Conservation (phyloP, 53 echinoderm and acorn worm genomes). For the Hippasteria phrygiana region DNA sequence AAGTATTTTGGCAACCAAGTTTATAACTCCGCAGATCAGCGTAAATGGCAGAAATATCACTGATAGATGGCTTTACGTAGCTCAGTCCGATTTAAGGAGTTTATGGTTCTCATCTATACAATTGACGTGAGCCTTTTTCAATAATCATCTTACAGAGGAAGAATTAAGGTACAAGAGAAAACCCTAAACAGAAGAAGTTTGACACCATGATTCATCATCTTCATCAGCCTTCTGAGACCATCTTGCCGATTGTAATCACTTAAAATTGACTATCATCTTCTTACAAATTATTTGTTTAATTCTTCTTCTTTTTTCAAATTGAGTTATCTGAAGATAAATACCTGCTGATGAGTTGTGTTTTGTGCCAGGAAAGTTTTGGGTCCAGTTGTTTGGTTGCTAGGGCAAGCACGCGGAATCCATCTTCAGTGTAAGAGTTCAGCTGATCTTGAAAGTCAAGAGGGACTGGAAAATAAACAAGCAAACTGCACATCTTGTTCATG, state of each 20-base stretch:
- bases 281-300: too few species aligned
- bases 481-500: too few species aligned
- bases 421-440: constrained; percentile 82
- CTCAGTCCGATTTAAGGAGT: too few species aligned
- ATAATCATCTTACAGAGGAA: too few species aligned
- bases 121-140: too few species aligned
- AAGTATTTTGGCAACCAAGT: too few species aligned
- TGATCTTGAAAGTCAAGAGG: constrained; percentile 86
- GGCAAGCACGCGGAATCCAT: constrained; percentile 93
- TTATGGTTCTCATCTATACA: too few species aligned
- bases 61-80: too few species aligned
- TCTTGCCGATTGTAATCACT: not conserved
- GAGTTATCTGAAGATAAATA: not conserved
- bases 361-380: constrained; percentile 85
- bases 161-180: not conserved
- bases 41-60: too few species aligned
- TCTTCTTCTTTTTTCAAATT: too few species aligned
- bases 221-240: not conserved
- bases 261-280: not conserved
- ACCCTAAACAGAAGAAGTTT: not conserved
- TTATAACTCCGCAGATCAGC: too few species aligned
- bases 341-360: constrained; percentile 85
- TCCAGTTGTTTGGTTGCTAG: constrained; percentile 84
- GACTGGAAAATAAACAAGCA: constrained; percentile 70
- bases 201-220: too few species aligned